Conservation (phyloP, 2,113 vertebrate species). For the Brienomyrus brachyistius region DNA sequence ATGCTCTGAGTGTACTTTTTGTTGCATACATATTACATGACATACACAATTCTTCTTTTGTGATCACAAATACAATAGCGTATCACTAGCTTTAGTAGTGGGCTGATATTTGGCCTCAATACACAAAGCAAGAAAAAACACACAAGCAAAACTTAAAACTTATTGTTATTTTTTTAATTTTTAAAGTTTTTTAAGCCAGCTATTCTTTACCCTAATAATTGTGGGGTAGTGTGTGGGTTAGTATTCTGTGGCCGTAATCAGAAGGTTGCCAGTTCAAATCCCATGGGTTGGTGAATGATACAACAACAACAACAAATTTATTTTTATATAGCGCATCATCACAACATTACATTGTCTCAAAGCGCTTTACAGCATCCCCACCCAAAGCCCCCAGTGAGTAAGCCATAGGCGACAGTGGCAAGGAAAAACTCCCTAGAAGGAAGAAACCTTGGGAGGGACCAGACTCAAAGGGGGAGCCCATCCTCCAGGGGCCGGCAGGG, state of each 20-base stretch:
- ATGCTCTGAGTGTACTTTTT: slow-evolving; percentile 13
- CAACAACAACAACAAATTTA: too few species aligned
- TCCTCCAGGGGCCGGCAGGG: too few species aligned
- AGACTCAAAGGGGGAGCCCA: too few species aligned
- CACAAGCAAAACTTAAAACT: not conserved
- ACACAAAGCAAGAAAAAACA: not conserved
- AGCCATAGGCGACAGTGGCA: too few species aligned
- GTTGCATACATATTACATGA: not conserved
- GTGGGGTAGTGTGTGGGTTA: not conserved
- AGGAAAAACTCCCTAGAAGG: too few species aligned
- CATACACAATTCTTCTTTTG: not conserved
- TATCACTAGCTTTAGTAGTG: not conserved
- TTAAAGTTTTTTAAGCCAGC: not conserved
- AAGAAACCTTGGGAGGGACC: too few species aligned
- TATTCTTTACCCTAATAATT: not conserved
- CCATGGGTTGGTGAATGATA: not conserved
- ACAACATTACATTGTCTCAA: too few species aligned
- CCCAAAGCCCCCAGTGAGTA: too few species aligned
- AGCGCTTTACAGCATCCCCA: too few species aligned
- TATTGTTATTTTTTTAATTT: not conserved
- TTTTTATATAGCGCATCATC: too few species aligned
- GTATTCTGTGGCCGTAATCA: not conserved
- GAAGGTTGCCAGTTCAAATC: not conserved
- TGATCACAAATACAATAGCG: not conserved
- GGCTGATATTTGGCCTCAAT: not conserved